A percentile compares a stretch with the other conserved stretches of the same genome.
These are phyloP conservation scores for Polydesmus complanatus DNA, from an alignment of 2,888 invertebrate species.

Conservation along the genomic window DNA sequence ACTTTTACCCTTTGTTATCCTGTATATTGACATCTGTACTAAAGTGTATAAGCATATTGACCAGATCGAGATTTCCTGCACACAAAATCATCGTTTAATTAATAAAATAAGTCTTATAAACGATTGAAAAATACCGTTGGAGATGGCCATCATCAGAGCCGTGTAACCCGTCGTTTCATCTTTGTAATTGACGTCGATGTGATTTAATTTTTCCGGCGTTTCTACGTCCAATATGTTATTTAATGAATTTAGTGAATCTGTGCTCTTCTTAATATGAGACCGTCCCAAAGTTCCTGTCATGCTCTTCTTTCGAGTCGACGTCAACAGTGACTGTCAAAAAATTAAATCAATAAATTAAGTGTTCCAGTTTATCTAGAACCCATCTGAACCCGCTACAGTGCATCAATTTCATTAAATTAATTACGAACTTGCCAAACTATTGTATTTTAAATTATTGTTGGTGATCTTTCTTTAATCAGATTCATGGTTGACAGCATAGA, in stretches of 20 bases:
- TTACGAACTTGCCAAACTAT: too few species aligned
- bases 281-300: conserved; percentile 2
- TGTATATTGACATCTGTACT: conserved; percentile 11
- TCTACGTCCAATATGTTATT: conserved; percentile 6
- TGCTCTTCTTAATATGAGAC: conserved; percentile 10
- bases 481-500: too few species aligned
- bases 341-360: conserved; percentile 3
- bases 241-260: conserved; percentile 8
- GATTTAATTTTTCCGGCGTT: conserved; percentile 10
- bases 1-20: conserved; percentile 12
- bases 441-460: too few species aligned
- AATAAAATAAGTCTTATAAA: neutral
- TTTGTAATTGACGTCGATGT: conserved; percentile 11
- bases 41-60: conserved; percentile 7
- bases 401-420: too few species aligned
- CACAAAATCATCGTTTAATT: neutral
- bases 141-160: conserved; percentile 10
- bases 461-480: too few species aligned
- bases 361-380: too few species aligned
- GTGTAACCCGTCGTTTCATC: conserved; percentile 11
- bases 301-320: conserved; percentile 6
- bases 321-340: conserved; percentile 4
- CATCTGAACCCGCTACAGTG: too few species aligned
- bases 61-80: conserved; percentile 9
- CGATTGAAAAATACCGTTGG: conserved; percentile 7